phyloP scores from a whole-genome alignment of 2,888 invertebrate species.

The Orthosia cruda region DNA sequence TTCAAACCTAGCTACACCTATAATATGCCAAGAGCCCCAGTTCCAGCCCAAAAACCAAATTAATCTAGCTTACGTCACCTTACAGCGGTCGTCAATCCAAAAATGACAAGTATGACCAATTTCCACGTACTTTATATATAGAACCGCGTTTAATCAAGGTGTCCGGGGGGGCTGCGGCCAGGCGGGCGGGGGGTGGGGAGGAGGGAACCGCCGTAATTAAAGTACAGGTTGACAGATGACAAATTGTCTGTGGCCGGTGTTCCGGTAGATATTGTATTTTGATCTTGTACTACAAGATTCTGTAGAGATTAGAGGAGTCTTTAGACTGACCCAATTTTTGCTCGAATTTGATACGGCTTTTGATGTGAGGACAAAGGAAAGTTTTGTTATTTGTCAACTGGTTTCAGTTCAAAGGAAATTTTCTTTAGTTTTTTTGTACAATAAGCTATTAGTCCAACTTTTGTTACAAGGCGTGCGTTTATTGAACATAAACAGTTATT shows the following conservation, averaged over 20 bases:
- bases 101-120: slow-evolving; percentile 76
- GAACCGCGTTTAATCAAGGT: slow-evolving; percentile 87
- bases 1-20: slow-evolving; percentile 4
- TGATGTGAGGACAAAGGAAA: slow-evolving; percentile 35
- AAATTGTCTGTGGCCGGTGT: slow-evolving; percentile 81
- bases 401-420: slow-evolving; percentile 21
- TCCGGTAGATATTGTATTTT: slow-evolving; percentile 76
- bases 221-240: slow-evolving; percentile 89
- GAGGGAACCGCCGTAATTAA: slow-evolving; percentile 81
- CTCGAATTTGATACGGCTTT: slow-evolving; percentile 38
- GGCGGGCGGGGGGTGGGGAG: slow-evolving; percentile 45
- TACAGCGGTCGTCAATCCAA: slow-evolving; percentile 73
- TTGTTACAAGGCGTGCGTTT: no score
- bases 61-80: slow-evolving; percentile 62
- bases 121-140: slow-evolving; percentile 82
- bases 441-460: background rate
- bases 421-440: background rate
- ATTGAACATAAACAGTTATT: no score
- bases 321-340: slow-evolving; percentile 31
- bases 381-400: slow-evolving; percentile 6
- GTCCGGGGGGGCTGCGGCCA: slow-evolving; percentile 70
- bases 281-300: slow-evolving; percentile 65
- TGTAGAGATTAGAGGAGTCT: slow-evolving; percentile 33
- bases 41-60: slow-evolving; percentile 59
- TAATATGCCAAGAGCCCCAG: slow-evolving; percentile 22